These are phyloP conservation scores for Crotalus tigris DNA, from an alignment of 2,113 vertebrate species.

Conservation along the genomic window DNA sequence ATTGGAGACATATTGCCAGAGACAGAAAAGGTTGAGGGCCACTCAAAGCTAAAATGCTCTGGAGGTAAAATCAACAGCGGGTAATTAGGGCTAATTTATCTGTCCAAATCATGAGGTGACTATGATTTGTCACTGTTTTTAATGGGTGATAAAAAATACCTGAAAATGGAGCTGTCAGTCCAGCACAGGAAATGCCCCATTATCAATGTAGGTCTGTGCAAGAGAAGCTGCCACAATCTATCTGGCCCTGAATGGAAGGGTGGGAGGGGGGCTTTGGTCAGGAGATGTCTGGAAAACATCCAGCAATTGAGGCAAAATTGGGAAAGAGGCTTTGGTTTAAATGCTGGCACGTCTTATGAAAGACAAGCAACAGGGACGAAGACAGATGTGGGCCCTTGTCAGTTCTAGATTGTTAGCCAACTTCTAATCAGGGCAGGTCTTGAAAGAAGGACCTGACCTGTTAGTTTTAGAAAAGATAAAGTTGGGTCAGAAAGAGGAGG, in stretches of 20 bases:
- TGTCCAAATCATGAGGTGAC: constrained; percentile 56
- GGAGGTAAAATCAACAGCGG: constrained; percentile 24
- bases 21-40: constrained; percentile 47
- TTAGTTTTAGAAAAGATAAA: background rate
- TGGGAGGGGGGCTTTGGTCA: background rate
- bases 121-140: constrained; percentile 60
- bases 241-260: fast-evolving
- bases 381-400: no score
- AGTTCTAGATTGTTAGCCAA: background rate
- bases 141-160: constrained; percentile 60
- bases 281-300: background rate
- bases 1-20: constrained; percentile 36
- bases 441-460: background rate
- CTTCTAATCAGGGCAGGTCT: background rate
- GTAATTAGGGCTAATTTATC: constrained; percentile 66
- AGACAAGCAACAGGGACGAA: background rate
- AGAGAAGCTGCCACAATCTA: fast-evolving
- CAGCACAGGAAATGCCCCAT: constrained; percentile 44
- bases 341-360: background rate
- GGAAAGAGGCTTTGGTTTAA: background rate
- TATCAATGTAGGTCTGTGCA: constrained; percentile 42
- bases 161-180: constrained; percentile 44
- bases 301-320: background rate
- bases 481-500: background rate
- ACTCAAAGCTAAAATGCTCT: background rate